These are phyloP conservation scores for Brachionus rubens DNA, from an alignment of 1,140 invertebrate genomes.

Conservation along the genomic window DNA sequence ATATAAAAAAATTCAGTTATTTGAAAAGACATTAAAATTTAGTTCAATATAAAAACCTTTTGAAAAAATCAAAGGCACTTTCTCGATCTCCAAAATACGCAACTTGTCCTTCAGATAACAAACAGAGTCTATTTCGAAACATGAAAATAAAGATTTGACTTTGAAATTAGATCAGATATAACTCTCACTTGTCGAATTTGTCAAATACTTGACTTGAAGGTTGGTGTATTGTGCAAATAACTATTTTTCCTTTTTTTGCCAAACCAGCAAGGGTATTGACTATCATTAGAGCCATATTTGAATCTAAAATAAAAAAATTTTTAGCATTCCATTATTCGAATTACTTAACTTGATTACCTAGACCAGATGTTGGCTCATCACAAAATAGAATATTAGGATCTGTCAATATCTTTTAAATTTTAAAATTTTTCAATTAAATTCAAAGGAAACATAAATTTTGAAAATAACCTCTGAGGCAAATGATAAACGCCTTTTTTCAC, in stretches of 20 bases:
- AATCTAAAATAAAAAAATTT: constrained; percentile 64
- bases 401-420: constrained; percentile 71
- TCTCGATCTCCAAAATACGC: constrained; percentile 80
- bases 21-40: neutral
- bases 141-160: neutral
- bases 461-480: constrained; percentile 82
- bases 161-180: neutral
- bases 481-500: constrained; percentile 88
- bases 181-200: constrained; percentile 72
- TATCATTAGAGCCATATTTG: constrained; percentile 85
- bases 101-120: constrained; percentile 62
- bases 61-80: constrained; percentile 63
- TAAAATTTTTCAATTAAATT: constrained; percentile 47
- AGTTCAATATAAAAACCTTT: neutral
- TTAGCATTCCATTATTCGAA: neutral
- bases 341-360: constrained; percentile 55
- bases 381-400: constrained; percentile 90
- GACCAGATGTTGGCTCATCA: constrained; percentile 88
- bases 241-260: constrained; percentile 83
- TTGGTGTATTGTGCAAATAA: constrained; percentile 94
- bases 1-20: constrained; percentile 75
- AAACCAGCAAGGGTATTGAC: constrained; percentile 69
- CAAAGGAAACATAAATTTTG: neutral
- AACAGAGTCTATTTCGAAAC: neutral
- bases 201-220: constrained; percentile 89